Evolutionary conservation across 2,797 vertebrate genomes (phyloP).

Genomic region (Rhinella marina): DNA sequence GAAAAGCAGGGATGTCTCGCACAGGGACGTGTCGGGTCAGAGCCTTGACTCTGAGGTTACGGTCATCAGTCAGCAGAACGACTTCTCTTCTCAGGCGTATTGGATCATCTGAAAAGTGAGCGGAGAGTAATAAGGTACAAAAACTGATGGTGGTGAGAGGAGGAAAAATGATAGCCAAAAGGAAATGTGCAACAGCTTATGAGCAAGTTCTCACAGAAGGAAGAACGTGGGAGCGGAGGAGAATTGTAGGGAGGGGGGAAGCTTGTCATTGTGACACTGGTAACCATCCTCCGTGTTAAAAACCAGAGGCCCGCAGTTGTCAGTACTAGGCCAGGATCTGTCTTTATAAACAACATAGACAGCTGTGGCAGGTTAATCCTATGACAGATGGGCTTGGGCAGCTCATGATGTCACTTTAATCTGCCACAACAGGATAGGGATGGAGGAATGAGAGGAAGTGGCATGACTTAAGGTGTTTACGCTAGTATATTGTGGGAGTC

Average conservation of each 20-base stretch:
- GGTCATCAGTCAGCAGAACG: slow-evolving; percentile 95
- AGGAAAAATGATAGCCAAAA: slow-evolving; percentile 35
- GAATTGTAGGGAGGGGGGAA: slow-evolving; percentile 7
- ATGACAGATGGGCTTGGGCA: slow-evolving; percentile 76
- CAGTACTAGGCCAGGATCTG: slow-evolving; percentile 68
- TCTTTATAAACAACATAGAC: slow-evolving; percentile 53
- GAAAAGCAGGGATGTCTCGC: slow-evolving; percentile 94
- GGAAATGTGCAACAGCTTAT: slow-evolving; percentile 46
- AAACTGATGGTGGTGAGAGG: slow-evolving; percentile 1
- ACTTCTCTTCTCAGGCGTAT: slow-evolving; percentile 92
- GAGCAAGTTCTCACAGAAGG: slow-evolving; percentile 55
- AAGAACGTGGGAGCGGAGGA: slow-evolving; percentile 53
- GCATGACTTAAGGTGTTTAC: slow-evolving; percentile 40
- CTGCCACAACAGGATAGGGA: slow-evolving; percentile 57
- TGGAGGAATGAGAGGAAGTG: slow-evolving; percentile 43
- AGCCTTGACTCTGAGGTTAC: slow-evolving; percentile 96
- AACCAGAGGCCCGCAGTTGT: slow-evolving; percentile 84
- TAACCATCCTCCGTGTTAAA: slow-evolving; percentile 81
- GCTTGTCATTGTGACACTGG: slow-evolving; percentile 73
- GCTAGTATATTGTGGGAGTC: not conserved
- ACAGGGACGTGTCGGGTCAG: slow-evolving; percentile 95
- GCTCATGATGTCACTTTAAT: slow-evolving; percentile 78
- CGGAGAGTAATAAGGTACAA: slow-evolving; percentile 41
- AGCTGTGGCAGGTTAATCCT: slow-evolving; percentile 82
- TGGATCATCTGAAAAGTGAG: slow-evolving; percentile 79